Evolutionary conservation across 2,113 vertebrate species (phyloP), one percentile per base, ranked within the genome.

Genomic region (Clarias macrocephalus): DNA sequence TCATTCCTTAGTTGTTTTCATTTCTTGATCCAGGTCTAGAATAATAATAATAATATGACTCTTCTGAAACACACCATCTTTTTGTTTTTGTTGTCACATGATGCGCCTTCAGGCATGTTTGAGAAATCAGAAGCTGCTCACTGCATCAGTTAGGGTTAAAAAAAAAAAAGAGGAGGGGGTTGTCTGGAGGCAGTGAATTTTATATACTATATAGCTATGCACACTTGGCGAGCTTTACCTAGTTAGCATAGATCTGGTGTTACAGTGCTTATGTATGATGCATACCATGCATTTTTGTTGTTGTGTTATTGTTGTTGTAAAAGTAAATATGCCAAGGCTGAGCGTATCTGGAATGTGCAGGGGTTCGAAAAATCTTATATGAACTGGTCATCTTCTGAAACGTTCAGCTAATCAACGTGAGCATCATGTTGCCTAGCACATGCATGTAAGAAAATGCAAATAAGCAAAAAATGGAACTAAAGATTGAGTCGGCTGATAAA

Each of bases 271-370:
- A 76, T 77, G 73, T 48, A 63, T 65, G 70, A 59, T 54, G 68
- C 65, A 73, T 73, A 73, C 82, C 57, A 48, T 48, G 48, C 48
- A 48, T 84, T 37, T 59, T 83, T 76, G 15, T 86, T 89, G 42
- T 84, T 83, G 72, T 13, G 12, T 25, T 42, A 52, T 15, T 42
- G 16, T 70, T 33, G 7, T 63, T 10, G 23, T 63, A 25, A 63
- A 70, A 88, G 75, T 88, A 80, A 82, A 88, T 88, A 88, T 86
- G 87, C 77, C 77, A 66, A 54, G 84, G 77, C 80, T 81, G 70
- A 54, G 75, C 68, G 75, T 87, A 87, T 89, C 89, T 90, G 82
- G 88, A 90, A 84, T 86, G 82, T 91, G 85, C 88, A 88, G 25
- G 82, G 77, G 68, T 73, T 63, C 83, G 23, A 83, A 87, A 88